phyloP scores from a whole-genome alignment of 2,888 invertebrate genomes.

The Archips xylosteana region DNA sequence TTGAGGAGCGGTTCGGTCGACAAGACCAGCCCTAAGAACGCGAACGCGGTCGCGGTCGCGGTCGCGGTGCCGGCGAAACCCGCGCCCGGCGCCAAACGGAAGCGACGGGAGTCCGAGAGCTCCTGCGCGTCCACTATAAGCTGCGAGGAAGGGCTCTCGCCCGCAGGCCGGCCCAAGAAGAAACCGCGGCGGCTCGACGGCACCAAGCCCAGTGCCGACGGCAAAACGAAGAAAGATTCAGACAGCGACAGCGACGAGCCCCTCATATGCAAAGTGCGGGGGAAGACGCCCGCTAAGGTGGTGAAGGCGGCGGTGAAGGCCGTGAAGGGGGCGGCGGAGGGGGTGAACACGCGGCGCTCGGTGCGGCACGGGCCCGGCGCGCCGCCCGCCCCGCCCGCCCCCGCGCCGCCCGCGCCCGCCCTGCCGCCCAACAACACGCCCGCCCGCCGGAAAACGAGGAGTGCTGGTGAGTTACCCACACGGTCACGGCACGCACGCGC shows the following conservation, averaged over 20 bases:
- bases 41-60: constrained; percentile 47
- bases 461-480: constrained; percentile 85
- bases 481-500: too few species aligned
- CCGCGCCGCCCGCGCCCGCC: constrained; percentile 58
- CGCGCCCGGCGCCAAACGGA: constrained; percentile 86
- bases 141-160: constrained; percentile 82
- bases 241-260: constrained; percentile 94
- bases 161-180: constrained; percentile 70
- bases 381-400: constrained; percentile 44
- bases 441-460: constrained; percentile 87
- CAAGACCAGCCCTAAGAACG: constrained; percentile 66
- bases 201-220: constrained; percentile 76
- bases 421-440: constrained; percentile 63
- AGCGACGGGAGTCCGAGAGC: constrained; percentile 92
- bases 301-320: constrained; percentile 47
- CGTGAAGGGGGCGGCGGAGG: constrained; percentile 62
- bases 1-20: constrained; percentile 71
- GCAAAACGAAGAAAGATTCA: constrained; percentile 86
- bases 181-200: constrained; percentile 68
- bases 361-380: constrained; percentile 76
- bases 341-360: constrained; percentile 84
- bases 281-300: constrained; percentile 60
- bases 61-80: constrained; percentile 50
- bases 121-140: constrained; percentile 88
- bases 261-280: constrained; percentile 89